Base-by-base conservation (phyloP, 53 echinoderm and acorn worm species). In the Stichopus horrens region DNA sequence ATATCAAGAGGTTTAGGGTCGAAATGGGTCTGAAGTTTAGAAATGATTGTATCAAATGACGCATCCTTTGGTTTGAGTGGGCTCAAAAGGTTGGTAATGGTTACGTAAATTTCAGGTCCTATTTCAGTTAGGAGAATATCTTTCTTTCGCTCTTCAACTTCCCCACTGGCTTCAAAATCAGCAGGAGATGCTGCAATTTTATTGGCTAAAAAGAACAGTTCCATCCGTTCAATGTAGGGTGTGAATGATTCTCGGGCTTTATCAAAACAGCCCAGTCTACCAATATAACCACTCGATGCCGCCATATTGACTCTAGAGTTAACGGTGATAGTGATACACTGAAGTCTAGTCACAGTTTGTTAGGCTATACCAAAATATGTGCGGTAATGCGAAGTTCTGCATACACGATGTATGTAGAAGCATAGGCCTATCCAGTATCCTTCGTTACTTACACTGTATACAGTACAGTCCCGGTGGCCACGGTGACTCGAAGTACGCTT, bases 141-240 rank as follows among this genome's bases (percentile, higher is more conserved):
- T 58, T 91, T 88, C 83, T 81, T 91, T 20, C 83, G 54, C 55
- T 88, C 82, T 21, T 74, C 57, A 16, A 54, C 54, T n/a, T n/a
- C n/a, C n/a, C n/a, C n/a, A n/a, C n/a, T n/a, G 2, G 56, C 60
- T 54, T 4, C 57, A 23, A 57, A 74, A 53, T 74, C 74, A n/a
- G 73, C 75, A 16, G 53, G 55, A 5, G 82, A 73, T 73, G 79
- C 88, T 16, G 56, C 67, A 52, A 86, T 91, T 58, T 91, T 91
- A 57, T 91, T 91, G 68, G 91, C 91, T 59, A n/a, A 79, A 82
- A 91, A 88, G 56, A 91, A 91, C 91, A 91, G 78, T 73, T 91
- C 91, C 73, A 81, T 79, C 81, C 88, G 76, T 74, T 91, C 91
- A 73, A 91, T 91, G 54, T 91, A 91, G 19, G 74, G 88, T 56